These are phyloP conservation scores for Dinothrombium tinctorium DNA, from an alignment of 1,140 invertebrate genomes.

Conservation along the genomic window DNA sequence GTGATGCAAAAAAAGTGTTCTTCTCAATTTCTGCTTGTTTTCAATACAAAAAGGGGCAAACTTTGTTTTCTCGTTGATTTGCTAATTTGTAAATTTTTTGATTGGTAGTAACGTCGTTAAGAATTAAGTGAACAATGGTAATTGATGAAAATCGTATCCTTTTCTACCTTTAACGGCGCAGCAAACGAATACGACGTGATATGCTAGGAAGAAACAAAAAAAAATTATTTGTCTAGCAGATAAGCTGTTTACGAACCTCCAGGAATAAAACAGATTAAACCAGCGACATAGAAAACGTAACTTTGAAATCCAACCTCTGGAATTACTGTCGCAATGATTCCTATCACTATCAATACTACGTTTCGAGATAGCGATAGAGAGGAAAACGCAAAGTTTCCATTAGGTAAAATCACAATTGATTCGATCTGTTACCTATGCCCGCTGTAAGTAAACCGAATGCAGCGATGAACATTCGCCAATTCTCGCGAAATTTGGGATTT, in stretches of 20 bases:
- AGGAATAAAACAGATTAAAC: conserved; percentile 43
- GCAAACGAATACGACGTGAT: conserved; percentile 59
- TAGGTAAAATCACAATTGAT: too few species aligned
- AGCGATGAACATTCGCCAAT: conserved; percentile 56
- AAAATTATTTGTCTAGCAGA: too few species aligned
- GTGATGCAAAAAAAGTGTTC: too few species aligned
- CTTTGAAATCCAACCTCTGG: conserved; percentile 35
- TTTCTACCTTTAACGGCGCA: conserved; percentile 47
- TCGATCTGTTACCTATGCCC: too few species aligned
- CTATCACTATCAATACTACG: conserved; percentile 39
- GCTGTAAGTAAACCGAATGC: conserved; percentile 46
- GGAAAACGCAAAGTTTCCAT: too few species aligned
- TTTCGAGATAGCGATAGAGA: too few species aligned
- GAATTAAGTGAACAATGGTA: conserved; percentile 47
- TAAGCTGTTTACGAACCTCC: too few species aligned
- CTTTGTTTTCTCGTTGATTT: too few species aligned
- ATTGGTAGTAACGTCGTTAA: too few species aligned
- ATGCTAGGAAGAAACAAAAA: conserved; percentile 26
- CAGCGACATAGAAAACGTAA: conserved; percentile 51
- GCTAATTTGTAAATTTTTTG: too few species aligned
- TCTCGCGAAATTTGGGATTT: conserved; percentile 55
- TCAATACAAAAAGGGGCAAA: too few species aligned
- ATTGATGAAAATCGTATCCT: conserved; percentile 56
- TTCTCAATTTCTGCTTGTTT: too few species aligned
- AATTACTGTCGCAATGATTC: conserved; percentile 36